phyloP scores from a whole-genome alignment of 2,888 invertebrate species.

The Spilosoma lubricipeda region DNA sequence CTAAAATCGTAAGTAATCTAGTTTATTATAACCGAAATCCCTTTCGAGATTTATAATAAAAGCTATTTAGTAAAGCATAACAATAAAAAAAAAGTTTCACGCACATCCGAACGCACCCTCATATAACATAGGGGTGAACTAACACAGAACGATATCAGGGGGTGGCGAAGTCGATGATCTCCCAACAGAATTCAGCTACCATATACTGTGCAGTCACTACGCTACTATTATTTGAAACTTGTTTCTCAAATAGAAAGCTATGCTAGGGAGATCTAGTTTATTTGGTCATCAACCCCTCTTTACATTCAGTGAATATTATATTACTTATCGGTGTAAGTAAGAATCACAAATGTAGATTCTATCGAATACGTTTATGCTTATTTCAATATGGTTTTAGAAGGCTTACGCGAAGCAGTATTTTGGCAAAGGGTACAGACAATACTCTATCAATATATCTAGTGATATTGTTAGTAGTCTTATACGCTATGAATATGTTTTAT shows the following conservation, averaged over 20 bases:
- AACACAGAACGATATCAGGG: constrained; percentile 63
- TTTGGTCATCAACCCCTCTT: constrained; percentile 50
- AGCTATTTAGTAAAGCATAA: constrained; percentile 46
- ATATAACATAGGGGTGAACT: constrained; percentile 55
- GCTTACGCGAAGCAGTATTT: constrained; percentile 32
- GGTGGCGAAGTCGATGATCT: constrained; percentile 57
- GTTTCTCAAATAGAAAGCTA: background rate
- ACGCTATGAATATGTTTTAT: constrained; percentile 1
- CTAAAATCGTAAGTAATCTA: constrained; percentile 8
- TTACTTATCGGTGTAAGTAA: constrained; percentile 67
- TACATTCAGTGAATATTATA: constrained; percentile 62
- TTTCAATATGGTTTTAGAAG: constrained; percentile 54
- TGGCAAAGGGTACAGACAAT: constrained; percentile 16
- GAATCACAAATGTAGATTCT: constrained; percentile 64
- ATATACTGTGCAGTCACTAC: constrained; percentile 53
- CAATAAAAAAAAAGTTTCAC: constrained; percentile 57
- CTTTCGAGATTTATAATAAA: constrained; percentile 18
- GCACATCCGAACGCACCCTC: constrained; percentile 49
- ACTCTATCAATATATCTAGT: constrained; percentile 21
- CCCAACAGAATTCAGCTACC: constrained; percentile 57
- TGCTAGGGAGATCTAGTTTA: constrained; percentile 29
- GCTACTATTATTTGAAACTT: constrained; percentile 48
- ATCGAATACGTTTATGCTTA: constrained; percentile 55
- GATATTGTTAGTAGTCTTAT: constrained; percentile 6
- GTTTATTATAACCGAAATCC: background rate